Conservation (phyloP, 2,888 invertebrate species). For the Globia sparganii region DNA sequence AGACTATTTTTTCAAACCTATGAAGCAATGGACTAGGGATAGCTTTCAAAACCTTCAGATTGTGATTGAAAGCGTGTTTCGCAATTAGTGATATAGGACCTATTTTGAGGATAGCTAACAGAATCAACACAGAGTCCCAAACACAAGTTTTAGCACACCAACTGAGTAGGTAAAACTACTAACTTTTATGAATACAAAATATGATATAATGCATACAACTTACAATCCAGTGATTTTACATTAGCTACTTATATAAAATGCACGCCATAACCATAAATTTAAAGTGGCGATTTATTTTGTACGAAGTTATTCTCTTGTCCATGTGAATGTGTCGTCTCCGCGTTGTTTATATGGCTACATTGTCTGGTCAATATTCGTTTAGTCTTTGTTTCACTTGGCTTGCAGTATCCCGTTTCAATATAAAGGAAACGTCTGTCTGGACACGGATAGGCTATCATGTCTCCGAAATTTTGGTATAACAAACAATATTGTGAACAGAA, state of each 20-base stretch:
- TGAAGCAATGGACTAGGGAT: not conserved
- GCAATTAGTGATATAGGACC: not conserved
- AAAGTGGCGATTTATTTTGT: slow-evolving; percentile 50
- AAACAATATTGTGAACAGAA: slow-evolving; percentile 4
- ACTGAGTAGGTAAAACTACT: not conserved
- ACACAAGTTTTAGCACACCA: slow-evolving; percentile 1
- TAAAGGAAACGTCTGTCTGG: slow-evolving; percentile 41
- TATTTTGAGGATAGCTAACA: not conserved
- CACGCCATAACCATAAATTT: slow-evolving; percentile 53
- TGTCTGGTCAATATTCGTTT: slow-evolving; percentile 41
- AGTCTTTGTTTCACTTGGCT: slow-evolving; percentile 38
- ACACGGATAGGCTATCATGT: slow-evolving; percentile 33
- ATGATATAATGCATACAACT: slow-evolving; percentile 28
- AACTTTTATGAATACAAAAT: slow-evolving; percentile 16
- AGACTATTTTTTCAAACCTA: no score
- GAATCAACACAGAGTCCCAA: not conserved
- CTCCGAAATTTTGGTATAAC: not conserved
- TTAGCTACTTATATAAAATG: slow-evolving; percentile 42
- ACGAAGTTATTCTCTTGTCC: slow-evolving; percentile 38
- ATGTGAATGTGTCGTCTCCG: slow-evolving; percentile 25
- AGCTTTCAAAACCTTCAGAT: not conserved
- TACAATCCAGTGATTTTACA: slow-evolving; percentile 40
- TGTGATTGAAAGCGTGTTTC: not conserved
- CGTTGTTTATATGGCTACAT: slow-evolving; percentile 35
- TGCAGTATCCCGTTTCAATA: slow-evolving; percentile 52